Conservation (phyloP, 2,797 vertebrate species). For the Scarus forsteni region DNA sequence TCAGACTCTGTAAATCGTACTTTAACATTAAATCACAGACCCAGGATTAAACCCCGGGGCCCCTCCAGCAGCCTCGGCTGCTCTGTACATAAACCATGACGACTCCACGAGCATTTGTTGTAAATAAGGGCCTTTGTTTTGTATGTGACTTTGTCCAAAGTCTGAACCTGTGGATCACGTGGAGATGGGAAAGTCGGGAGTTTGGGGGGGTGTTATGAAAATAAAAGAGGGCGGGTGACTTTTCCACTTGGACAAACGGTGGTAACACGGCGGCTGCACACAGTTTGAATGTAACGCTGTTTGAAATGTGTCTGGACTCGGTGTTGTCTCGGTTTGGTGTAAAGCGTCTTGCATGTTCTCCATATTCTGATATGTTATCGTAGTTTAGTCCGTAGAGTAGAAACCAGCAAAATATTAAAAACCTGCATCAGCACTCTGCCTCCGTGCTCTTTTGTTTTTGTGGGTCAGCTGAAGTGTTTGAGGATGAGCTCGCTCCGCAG, state of each 20-base stretch:
- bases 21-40: neutral
- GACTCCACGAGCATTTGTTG: constrained; percentile 68
- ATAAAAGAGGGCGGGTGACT: constrained; percentile 10
- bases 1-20: no score
- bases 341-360: constrained; percentile 77
- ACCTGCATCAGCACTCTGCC: constrained; percentile 80
- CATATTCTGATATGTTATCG: constrained; percentile 74
- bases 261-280: constrained; percentile 55
- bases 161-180: constrained; percentile 68
- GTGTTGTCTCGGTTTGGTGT: constrained; percentile 65
- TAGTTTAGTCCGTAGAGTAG: constrained; percentile 84
- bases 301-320: constrained; percentile 52
- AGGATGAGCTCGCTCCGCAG: constrained; percentile 89
- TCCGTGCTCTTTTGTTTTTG: constrained; percentile 46
- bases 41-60: neutral
- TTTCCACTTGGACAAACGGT: constrained; percentile 61
- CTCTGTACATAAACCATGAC: constrained; percentile 69
- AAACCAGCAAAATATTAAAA: constrained; percentile 84
- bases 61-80: constrained; percentile 37
- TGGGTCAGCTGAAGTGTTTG: constrained; percentile 88
- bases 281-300: constrained; percentile 52
- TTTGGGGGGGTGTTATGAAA: constrained; percentile 10
- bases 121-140: constrained; percentile 75
- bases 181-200: neutral
- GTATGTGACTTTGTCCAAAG: constrained; percentile 65